These are phyloP conservation scores for Arion vulgaris DNA, from an alignment of 1,140 invertebrate genomes.

Conservation along the genomic window DNA sequence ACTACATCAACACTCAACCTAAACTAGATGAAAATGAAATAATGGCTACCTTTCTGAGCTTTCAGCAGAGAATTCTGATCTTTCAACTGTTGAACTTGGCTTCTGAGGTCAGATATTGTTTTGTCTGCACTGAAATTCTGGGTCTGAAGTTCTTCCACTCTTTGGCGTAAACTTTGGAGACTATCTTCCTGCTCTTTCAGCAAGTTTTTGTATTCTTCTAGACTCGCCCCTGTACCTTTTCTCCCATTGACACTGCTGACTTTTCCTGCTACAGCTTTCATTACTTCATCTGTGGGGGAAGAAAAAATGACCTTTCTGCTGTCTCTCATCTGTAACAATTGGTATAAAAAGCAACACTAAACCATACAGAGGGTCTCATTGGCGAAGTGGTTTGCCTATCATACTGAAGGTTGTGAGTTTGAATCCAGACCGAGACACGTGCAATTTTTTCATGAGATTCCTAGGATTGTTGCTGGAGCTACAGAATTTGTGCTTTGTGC, in stretches of 20 bases:
- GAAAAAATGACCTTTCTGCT: neutral
- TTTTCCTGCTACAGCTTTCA: constrained; percentile 75
- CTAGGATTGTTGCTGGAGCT: too few species aligned
- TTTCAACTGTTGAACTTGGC: constrained; percentile 83
- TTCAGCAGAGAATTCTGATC: constrained; percentile 91
- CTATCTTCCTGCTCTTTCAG: constrained; percentile 76
- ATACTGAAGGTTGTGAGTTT: too few species aligned
- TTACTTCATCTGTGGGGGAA: constrained; percentile 65
- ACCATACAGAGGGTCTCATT: too few species aligned
- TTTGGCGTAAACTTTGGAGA: constrained; percentile 50
- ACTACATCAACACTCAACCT: too few species aligned
- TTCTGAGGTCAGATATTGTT: constrained; percentile 81
- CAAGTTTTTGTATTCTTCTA: constrained; percentile 41
- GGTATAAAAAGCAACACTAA: too few species aligned
- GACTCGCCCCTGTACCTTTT: neutral
- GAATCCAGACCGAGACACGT: too few species aligned
- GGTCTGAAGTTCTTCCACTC: constrained; percentile 62
- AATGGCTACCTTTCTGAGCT: constrained; percentile 76
- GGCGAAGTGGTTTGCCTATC: too few species aligned
- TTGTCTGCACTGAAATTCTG: constrained; percentile 72
- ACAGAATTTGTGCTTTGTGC: too few species aligned
- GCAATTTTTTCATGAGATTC: too few species aligned
- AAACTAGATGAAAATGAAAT: neutral
- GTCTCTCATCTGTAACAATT: too few species aligned
- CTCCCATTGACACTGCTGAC: constrained; percentile 31